Evolutionary conservation across 2,113 vertebrate genomes (phyloP).

Genomic region (Puntigrus tetrazona): DNA sequence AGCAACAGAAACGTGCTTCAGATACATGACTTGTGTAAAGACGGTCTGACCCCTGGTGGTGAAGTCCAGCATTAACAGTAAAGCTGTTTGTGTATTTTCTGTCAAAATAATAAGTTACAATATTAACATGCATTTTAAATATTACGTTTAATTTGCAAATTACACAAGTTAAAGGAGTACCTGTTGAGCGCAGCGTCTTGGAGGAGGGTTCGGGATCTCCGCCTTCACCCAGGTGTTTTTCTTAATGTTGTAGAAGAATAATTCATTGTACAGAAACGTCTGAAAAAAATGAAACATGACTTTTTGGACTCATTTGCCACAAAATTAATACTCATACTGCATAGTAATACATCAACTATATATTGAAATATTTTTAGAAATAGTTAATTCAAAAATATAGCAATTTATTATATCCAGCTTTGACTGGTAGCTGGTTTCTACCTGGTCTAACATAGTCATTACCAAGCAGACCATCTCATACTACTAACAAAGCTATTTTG

Average conservation of each 20-base stretch:
- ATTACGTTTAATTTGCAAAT: background rate
- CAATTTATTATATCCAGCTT: too few relatives aligned
- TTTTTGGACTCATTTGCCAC: too few relatives aligned
- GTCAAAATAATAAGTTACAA: background rate
- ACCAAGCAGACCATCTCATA: background rate
- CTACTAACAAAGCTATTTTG: background rate
- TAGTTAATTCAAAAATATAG: too few relatives aligned
- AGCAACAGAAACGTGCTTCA: background rate
- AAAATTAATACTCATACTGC: too few relatives aligned
- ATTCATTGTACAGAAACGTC: constrained; percentile 90
- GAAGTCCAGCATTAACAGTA: background rate
- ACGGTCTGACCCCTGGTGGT: constrained; percentile 60
- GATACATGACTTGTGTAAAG: background rate
- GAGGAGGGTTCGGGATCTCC: constrained; percentile 89
- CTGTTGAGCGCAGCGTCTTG: constrained; percentile 93
- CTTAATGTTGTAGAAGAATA: constrained; percentile 89
- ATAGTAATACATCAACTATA: too few relatives aligned
- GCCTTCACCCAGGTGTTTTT: constrained; percentile 89
- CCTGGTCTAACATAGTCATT: background rate
- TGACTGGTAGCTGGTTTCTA: background rate
- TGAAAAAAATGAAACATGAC: constrained; percentile 60
- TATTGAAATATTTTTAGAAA: too few relatives aligned
- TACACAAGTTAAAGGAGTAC: constrained; percentile 62
- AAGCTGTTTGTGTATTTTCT: background rate
- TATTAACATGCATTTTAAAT: background rate